These are phyloP conservation scores for Carcharodon carcharias DNA, from an alignment of 2,797 vertebrate genomes.

Conservation along the genomic window DNA sequence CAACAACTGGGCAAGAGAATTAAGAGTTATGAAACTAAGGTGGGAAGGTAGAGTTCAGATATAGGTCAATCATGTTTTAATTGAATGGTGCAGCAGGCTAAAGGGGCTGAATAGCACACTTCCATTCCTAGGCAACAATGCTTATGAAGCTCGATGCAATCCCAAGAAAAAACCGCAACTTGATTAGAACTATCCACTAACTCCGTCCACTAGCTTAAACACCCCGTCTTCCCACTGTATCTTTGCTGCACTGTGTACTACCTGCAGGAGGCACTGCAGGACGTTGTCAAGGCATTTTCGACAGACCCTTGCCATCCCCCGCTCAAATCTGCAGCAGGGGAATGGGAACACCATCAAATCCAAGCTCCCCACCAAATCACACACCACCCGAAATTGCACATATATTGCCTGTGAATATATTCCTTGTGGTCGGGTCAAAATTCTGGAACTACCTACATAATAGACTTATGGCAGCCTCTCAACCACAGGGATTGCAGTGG, in stretches of 20 bases:
- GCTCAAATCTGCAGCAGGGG: no score
- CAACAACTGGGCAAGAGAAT: not conserved
- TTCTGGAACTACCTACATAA: not conserved
- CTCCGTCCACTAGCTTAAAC: not conserved
- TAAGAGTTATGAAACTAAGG: not conserved
- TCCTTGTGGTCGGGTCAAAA: not conserved
- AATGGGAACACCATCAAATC: not conserved
- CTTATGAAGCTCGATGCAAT: not conserved
- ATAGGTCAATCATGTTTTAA: not conserved
- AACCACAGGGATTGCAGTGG: not conserved
- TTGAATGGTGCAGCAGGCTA: not conserved
- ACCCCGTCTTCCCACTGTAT: not conserved
- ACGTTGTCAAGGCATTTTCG: no score
- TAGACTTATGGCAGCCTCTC: not conserved
- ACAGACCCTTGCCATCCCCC: no score
- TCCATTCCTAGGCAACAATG: not conserved
- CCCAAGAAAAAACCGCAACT: not conserved
- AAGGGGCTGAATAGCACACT: not conserved
- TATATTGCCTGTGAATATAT: not conserved
- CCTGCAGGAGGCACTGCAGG: not conserved
- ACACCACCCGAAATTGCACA: not conserved
- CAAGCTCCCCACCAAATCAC: no score
- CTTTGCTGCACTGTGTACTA: not conserved
- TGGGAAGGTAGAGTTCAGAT: not conserved
- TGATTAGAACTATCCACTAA: not conserved